Evolutionary conservation across 2,113 vertebrate genomes (phyloP).

Genomic region (Melanerpes formicivorus): DNA sequence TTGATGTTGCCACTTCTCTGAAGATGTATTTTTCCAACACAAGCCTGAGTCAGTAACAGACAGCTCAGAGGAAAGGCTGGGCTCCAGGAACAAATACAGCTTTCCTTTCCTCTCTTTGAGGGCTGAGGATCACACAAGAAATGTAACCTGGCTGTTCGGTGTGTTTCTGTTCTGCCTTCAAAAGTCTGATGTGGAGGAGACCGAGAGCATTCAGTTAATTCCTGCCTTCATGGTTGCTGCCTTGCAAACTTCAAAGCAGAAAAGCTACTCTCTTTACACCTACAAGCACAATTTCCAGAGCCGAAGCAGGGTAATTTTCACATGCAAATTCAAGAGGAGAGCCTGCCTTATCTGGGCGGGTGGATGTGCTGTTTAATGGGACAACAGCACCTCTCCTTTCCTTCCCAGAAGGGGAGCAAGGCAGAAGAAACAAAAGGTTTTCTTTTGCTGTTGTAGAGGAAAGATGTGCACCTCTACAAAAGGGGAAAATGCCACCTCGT

Average conservation of each 20-base stretch:
- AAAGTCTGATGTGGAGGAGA: constrained; percentile 37
- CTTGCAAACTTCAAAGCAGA: constrained; percentile 63
- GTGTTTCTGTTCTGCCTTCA: constrained; percentile 37
- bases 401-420: neutral
- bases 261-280: constrained; percentile 47
- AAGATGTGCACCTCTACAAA: neutral
- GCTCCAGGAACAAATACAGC: constrained; percentile 25
- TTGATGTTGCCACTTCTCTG: constrained; percentile 57
- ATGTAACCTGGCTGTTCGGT: neutral
- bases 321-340: constrained; percentile 61
- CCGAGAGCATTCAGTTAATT: constrained; percentile 52
- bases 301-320: constrained; percentile 73
- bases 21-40: constrained; percentile 50
- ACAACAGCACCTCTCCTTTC: neutral
- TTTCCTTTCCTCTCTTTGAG: constrained; percentile 10
- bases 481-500: neutral
- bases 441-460: neutral
- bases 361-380: constrained; percentile 27
- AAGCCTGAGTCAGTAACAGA: constrained; percentile 31
- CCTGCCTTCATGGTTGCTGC: constrained; percentile 56
- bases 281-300: constrained; percentile 53
- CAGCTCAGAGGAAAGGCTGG: constrained; percentile 44
- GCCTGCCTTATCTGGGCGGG: constrained; percentile 39
- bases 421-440: neutral
- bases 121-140: neutral